Base-by-base conservation (phyloP, 2,888 invertebrate genomes). In the Mystacides longicornis region DNA sequence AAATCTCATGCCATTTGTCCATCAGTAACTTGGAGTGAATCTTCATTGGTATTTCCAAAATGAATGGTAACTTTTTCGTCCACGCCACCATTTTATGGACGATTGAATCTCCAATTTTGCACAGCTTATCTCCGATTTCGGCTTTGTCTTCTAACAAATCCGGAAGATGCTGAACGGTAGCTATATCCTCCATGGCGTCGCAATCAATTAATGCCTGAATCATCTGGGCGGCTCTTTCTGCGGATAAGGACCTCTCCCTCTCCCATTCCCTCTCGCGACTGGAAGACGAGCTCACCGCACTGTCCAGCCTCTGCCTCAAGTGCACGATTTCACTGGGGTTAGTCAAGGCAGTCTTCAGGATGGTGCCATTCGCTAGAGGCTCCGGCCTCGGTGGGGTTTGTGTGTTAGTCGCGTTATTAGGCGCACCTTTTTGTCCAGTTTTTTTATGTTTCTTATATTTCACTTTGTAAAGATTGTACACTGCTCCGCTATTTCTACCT, bases 371-470 rank as follows among this genome's bases (percentile, higher is more conserved):
- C 70, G 90, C 87, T 70, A 92, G 81, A 74, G 89, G 87, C 64
- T 87, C 82, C 71, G 86, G 86, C 70, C 78, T 80, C 66, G 73
- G 71, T 63, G 80, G 72, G 71, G 71, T 55, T 67, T 79, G 67
- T 64, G 70, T 58, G 67, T 79, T 72, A 67, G 81, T 71, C 61
- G 75, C 71, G 62, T 75, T 74, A 60, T 74, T 74, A 3, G 74
- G 72, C 42, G 77, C 71, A 67, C 73, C 70, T 69, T 72, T 80
- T 68, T 81, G 85, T 64, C 75, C 80, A 62, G 83, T 82, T 73
- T 93, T 90, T 82, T 93, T 93, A 80, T 95, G 93, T 75, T 96
- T 97, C 78, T 94, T 95, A 78, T 97, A 97, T 79, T 95, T 96
- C 51, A 96, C 94, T 85, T 98, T 98, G 80, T 98, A 98, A 66